A percentile compares a stretch with the other conserved stretches of the same genome.
phyloP scores from a whole-genome alignment of 2,113 vertebrate genomes.

The Polypterus bichir region DNA sequence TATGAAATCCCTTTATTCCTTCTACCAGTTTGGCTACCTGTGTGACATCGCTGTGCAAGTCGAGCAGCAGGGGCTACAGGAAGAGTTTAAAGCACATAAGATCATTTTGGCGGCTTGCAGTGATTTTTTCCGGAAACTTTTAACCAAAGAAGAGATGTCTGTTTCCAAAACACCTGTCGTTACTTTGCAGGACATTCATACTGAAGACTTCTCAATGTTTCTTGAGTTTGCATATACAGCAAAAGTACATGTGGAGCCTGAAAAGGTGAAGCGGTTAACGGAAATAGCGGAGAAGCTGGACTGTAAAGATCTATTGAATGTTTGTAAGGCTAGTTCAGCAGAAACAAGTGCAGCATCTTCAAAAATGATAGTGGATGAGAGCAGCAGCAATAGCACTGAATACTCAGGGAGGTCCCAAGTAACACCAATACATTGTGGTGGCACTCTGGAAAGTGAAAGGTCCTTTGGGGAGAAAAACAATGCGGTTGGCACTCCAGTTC shows the following conservation, averaged over 20 bases:
- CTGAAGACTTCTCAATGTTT: constrained; percentile 40
- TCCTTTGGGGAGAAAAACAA: no score
- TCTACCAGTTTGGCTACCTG: constrained; percentile 30
- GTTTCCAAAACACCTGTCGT: constrained; percentile 25
- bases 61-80: constrained; percentile 28
- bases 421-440: no score
- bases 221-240: constrained; percentile 43
- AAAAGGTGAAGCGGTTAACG: constrained; percentile 33
- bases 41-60: constrained; percentile 36
- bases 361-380: constrained; percentile 7
- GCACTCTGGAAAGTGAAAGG: no score
- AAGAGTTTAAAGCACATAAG: constrained; percentile 40
- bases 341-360: constrained; percentile 20
- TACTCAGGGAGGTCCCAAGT: no score
- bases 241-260: constrained; percentile 35
- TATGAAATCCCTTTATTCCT: constrained; percentile 32
- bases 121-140: constrained; percentile 44
- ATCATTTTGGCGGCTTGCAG: constrained; percentile 45
- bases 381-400: no score
- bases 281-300: constrained; percentile 33
- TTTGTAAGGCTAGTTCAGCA: constrained; percentile 22
- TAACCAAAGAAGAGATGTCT: constrained; percentile 32
- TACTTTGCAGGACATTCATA: constrained; percentile 34
- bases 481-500: no score
- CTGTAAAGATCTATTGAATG: constrained; percentile 42